phyloP scores from a whole-genome alignment of 1,140 invertebrate species.

The Megalopta genalis region DNA sequence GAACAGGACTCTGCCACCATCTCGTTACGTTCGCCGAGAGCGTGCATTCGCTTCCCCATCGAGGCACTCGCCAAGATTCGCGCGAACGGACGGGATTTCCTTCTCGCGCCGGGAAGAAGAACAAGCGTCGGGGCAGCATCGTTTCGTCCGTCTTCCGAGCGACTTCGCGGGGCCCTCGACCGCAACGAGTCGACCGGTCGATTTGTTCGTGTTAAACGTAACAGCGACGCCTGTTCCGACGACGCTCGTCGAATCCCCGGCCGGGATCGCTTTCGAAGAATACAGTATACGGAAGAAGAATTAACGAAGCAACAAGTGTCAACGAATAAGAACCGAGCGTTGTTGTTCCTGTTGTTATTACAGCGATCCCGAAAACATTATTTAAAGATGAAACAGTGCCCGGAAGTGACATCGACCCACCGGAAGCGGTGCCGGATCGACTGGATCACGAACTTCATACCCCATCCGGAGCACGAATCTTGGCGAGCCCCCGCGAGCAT shows the following conservation, averaged over 20 bases:
- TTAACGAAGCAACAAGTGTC: slow-evolving; percentile 19
- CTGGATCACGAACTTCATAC: no score
- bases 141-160: no score
- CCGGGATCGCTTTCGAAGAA: neutral
- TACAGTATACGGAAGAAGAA: neutral
- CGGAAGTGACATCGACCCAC: neutral
- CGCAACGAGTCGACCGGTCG: slow-evolving; percentile 5
- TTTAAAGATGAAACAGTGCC: slow-evolving; percentile 24
- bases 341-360: neutral
- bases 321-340: slow-evolving; percentile 30
- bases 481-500: slow-evolving; percentile 35
- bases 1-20: no score
- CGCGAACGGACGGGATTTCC: no score
- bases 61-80: no score
- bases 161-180: neutral
- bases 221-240: neutral
- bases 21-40: no score
- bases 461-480: slow-evolving; percentile 21
- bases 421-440: slow-evolving; percentile 3
- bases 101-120: no score
- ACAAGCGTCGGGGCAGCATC: no score
- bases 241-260: neutral
- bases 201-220: slow-evolving; percentile 3
- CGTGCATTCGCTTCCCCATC: no score
- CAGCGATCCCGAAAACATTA: slow-evolving; percentile 43